Base-by-base conservation (phyloP, 2,113 vertebrate species). In the Poeciliopsis retropinna region DNA sequence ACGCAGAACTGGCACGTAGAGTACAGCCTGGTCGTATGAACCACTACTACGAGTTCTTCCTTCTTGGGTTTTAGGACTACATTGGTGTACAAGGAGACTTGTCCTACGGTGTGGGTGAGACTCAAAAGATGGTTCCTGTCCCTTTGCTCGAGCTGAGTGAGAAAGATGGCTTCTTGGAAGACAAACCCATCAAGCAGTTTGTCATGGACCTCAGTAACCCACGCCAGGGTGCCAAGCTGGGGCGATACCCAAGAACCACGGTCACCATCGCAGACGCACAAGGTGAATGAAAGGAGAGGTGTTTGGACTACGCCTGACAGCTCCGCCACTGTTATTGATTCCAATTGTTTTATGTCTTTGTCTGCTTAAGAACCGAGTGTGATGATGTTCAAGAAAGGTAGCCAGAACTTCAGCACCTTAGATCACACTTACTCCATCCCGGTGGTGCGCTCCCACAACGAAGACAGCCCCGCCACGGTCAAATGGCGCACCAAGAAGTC, bases 131-230 rank as follows among this genome's bases (percentile, higher is more conserved):
- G 12, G 91, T 99, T 32, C 94, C 96, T 30, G 95, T 99, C 60
- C 95, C 93, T 62, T 92, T 99, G 65, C 89, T 99, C 87, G 97
- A 97, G 72, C 93, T 96, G 25, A 91, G 92, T 0, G 96, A 97
- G 84, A 91, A 94, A 22, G 97, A 98, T 3, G 87, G 94, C 11
- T 95, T 99, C 17, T 91, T 99, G 61, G 92, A 92, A 15, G 95
- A 94, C 73, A 92, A 76, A 73, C 97, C 96, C 88, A 78, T 94
- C 76, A 97, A 96, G 83, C 96, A 97, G 81, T 99, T 99, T 19
- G 79, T 94, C 9, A 41, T 99, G 79, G 97, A 98, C 67, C 96
- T 99, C 68, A 95, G 94, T 79, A 97, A 96, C 69, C 97, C 97
- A 74, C 96, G 95, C 69, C 91, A 96, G 0, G 97, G 97, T 0